Evolutionary conservation across 2,113 vertebrate species (phyloP), one percentile per base, ranked within the genome.

Genomic region (Tragelaphus strepsiceros): DNA sequence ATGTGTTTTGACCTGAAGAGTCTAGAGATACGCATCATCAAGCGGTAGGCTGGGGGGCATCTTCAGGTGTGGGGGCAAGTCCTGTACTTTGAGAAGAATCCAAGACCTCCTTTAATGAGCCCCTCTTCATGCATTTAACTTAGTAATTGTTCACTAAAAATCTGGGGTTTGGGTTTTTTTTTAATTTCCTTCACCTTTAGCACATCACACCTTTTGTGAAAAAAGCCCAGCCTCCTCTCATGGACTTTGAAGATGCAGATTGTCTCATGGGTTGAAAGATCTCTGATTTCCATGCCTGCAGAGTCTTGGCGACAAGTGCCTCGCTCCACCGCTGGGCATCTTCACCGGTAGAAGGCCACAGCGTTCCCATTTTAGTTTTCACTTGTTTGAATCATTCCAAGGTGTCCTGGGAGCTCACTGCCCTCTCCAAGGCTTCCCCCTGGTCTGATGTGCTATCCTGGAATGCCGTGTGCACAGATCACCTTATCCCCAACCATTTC

Each of bases 401-500:
- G 86, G 89, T 19, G 13, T 89, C 97, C 96, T 71, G 84, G 93
- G 35, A 86, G 12, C 83, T 83, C 46, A 1, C 0, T 35, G 22
- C 46, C 28, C 30, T 88, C 39, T 80, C 30, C 46, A 46, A 11
- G 6, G 84, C 90, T 26, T 71, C 67, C 15, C 4, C 12, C 7
- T 2, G 24, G 35, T n/a, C 54, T 22, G 62, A 62, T 0, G 0
- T 53, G 43, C 9, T 62, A 80, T 90, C 49, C 71, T 56, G 24
- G 56, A 71, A 19, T 12, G 43, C 0, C 0, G 5, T 11, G 46
- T 43, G 35, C n/a, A 15, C 0, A 2, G 22, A 87, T 82, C 15
- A 2, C 43, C 81, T 74, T 30, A 35, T 22, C 90, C 53, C 71
- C 32, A 49, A 22, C 16, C 59, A 3, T 84, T 80, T 94, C 19